Evolutionary conservation across 2,888 invertebrate genomes (phyloP).

Genomic region (Stegophylla sp.): DNA sequence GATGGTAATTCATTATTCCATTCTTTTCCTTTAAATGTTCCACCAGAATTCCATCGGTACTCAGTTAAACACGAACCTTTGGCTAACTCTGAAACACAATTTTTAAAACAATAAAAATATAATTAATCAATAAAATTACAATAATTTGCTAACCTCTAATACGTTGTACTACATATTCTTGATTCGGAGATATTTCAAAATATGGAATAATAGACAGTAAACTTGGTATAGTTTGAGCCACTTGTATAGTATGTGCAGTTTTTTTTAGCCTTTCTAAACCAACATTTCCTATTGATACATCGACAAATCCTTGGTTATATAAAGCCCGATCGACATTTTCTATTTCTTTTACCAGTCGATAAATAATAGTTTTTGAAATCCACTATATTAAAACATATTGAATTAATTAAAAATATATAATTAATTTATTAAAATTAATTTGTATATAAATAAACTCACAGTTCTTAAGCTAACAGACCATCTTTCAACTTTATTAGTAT

Average conservation of each 20-base stretch:
- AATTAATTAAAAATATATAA: constrained; percentile 14
- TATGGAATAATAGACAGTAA: constrained; percentile 76
- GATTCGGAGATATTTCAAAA: constrained; percentile 81
- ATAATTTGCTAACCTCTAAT: constrained; percentile 68
- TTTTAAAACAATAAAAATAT: constrained; percentile 17
- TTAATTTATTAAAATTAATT: neutral
- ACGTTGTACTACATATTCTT: constrained; percentile 83
- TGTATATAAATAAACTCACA: constrained; percentile 42
- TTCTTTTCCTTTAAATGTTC: constrained; percentile 73
- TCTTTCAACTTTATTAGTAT: constrained; percentile 75
- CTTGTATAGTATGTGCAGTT: constrained; percentile 70
- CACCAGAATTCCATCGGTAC: constrained; percentile 87
- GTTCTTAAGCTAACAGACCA: constrained; percentile 70
- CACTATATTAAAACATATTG: constrained; percentile 67
- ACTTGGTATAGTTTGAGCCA: constrained; percentile 68
- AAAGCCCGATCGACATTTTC: constrained; percentile 75
- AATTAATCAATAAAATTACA: neutral
- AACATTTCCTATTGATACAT: constrained; percentile 74
- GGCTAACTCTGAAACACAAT: constrained; percentile 70
- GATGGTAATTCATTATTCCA: constrained; percentile 85
- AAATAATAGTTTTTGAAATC: constrained; percentile 83
- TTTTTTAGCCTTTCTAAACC: constrained; percentile 78
- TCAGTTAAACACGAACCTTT: constrained; percentile 87
- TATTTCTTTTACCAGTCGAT: constrained; percentile 78
- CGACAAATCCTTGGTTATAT: constrained; percentile 73